Evolutionary conservation across 2,113 vertebrate species (phyloP), one percentile per base, ranked within the genome.

Genomic region (Orthonyx spaldingii): DNA sequence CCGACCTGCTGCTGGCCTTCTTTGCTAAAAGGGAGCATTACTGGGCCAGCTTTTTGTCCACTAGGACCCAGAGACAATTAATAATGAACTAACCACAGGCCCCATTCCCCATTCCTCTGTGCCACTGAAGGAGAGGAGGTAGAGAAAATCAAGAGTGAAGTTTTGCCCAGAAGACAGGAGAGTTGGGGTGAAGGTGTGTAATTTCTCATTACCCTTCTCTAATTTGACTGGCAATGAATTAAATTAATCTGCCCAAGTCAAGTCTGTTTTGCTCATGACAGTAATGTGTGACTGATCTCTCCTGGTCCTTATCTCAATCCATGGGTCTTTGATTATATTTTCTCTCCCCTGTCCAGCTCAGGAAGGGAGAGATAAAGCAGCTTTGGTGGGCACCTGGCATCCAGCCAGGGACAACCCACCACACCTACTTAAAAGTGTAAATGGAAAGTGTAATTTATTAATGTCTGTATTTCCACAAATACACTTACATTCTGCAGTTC

Each of bases 391-490:
- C 16, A 46, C 8, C 33, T 78, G 27, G 22, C 22, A 32, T 47
- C 19, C 16, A 35, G 24, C 30, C 66, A 52, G 26, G 22, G 27
- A 18, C 23, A n/a, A 21, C 20, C 16, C 8, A 44, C 63, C 35
- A 49, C 17, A 59, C 11, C 9, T 86, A 83, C 33, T 79, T 68
- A 20, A 53, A 87, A 85, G 52, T 50, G 76, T 10, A 91, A 89
- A 94, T 84, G 60, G 80, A 92, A 78, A 78, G 26, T 42, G 77
- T 83, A 42, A 90, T 86, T 92, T 86, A 84, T 86, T 74, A 28
- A 77, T 56, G 26, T 13, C 44, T 56, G 4, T 18, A 27, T 27
- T 76, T 81, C 64, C 42, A 81, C 33, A 92, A 77, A 91, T 55
- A 69, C n/a, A 71, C 19, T 49, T 37, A 24, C 1, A 0, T 56